Evolutionary conservation across 2,113 vertebrate genomes (phyloP).

Genomic region (Vanacampus margaritifer): DNA sequence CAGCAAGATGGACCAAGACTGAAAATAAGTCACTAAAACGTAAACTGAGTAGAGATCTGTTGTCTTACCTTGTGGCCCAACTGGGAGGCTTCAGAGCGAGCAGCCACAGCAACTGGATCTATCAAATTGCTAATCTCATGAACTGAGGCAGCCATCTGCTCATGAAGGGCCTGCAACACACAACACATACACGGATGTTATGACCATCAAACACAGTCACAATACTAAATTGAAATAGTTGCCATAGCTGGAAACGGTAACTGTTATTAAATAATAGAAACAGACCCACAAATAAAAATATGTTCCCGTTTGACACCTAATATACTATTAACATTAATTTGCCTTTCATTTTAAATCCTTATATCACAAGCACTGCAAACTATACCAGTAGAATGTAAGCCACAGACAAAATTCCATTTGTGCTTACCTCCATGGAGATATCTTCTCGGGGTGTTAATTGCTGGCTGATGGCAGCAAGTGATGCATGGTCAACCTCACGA

Average conservation of each 20-base stretch:
- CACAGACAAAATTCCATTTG: neutral
- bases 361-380: neutral
- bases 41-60: neutral
- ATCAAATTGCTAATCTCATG: conserved; percentile 96
- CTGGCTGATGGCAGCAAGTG: conserved; percentile 93
- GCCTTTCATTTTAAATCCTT: neutral
- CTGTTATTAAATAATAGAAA: neutral
- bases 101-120: conserved; percentile 86
- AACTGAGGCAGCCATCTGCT: conserved; percentile 94
- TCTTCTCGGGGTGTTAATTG: conserved; percentile 89
- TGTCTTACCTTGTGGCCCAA: conserved; percentile 90
- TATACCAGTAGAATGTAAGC: neutral
- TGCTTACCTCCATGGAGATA: conserved; percentile 92
- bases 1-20: neutral
- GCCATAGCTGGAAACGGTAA: neutral
- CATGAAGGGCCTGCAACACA: conserved; percentile 83
- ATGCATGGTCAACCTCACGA: conserved; percentile 93
- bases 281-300: neutral
- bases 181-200: neutral
- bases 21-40: neutral
- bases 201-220: neutral
- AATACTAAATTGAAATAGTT: no score
- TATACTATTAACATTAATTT: neutral
- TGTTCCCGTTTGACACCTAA: neutral
- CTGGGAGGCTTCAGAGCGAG: conserved; percentile 88